Evolutionary conservation across 1,140 invertebrate species (phyloP).

Genomic region (Ectropis grisescens): DNA sequence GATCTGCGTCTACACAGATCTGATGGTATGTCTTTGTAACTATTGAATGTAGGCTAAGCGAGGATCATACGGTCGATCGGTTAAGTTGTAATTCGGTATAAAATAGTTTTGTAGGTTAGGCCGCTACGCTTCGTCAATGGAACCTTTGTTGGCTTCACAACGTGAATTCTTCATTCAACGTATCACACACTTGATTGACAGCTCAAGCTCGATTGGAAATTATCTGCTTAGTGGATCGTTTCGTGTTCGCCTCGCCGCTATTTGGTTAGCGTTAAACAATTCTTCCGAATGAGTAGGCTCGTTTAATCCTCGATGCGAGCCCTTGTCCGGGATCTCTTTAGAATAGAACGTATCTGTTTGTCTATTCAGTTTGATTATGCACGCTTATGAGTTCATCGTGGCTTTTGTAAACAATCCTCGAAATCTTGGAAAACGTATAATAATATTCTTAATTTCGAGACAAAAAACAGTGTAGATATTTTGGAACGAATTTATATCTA

Average conservation of each 20-base stretch:
- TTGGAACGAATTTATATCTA: no score
- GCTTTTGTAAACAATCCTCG: constrained; percentile 10
- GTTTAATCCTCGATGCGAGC: constrained; percentile 43
- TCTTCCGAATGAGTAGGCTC: constrained; percentile 54
- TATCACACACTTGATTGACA: constrained; percentile 46
- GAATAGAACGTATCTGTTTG: constrained; percentile 38
- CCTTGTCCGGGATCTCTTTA: constrained; percentile 25
- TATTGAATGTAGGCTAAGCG: no score
- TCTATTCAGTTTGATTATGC: constrained; percentile 46
- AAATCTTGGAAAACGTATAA: no score
- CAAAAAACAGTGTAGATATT: no score
- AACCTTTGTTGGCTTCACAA: constrained; percentile 11
- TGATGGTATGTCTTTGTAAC: no score
- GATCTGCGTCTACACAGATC: no score
- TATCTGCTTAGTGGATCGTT: constrained; percentile 61
- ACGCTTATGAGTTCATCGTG: constrained; percentile 36
- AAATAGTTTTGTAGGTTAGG: no score
- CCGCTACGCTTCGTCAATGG: constrained; percentile 7
- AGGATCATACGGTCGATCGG: no score
- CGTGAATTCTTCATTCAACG: constrained; percentile 18
- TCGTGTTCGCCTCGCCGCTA: constrained; percentile 39
- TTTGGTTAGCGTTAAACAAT: constrained; percentile 66
- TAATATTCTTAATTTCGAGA: no score
- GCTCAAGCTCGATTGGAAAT: constrained; percentile 48
- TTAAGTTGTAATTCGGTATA: no score